Base-by-base conservation (phyloP, 2,113 vertebrate genomes). In the Trogon melanurus region DNA sequence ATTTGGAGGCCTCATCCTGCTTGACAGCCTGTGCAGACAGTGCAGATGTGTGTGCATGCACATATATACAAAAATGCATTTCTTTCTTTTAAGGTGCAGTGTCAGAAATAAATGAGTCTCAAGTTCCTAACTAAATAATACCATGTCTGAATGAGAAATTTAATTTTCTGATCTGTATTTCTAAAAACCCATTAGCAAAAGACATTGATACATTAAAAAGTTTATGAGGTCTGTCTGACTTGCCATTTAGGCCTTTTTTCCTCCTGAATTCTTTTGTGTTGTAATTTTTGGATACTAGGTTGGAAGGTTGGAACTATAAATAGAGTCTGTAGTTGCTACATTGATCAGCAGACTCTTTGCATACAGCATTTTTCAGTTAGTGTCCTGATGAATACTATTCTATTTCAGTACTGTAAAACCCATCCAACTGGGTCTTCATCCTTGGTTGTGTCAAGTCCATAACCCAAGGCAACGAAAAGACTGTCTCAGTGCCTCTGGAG, bases 101-200 rank as follows among this genome's bases (percentile, higher is more conserved):
- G 0, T 87, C 78, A 84, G 74, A 79, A 96, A 89, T 30, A 90
- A 91, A 95, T 94, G 66, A 89, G 29, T 36, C 41, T 81, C 53
- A 51, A 53, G 54, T 58, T 96, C 45, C 67, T 81, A 92, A 83
- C 80, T 93, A 91, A 94, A 94, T 89, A 86, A 87, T 67, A 48
- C 65, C n/a, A 70, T 81, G 34, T 65, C 78, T 83, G 89, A 94
- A 89, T 83, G 45, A 88, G 70, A 95, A 88, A 75, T 85, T 64
- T 82, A 82, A 62, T 92, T 91, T 89, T 92, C 83, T 86, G 45
- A 72, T 75, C n/a, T 82, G n/a, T 62, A 69, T 92, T 93, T 95
- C 67, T 80, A 71, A 91, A 92, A 87, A 53, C 21, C 13, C 56
- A 71, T 85, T 93, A 91, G 57, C 56, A 79, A 66, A 93, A 87